Conservation (phyloP, 2,888 invertebrate genomes). For the Melikaiella ostensackeni region DNA sequence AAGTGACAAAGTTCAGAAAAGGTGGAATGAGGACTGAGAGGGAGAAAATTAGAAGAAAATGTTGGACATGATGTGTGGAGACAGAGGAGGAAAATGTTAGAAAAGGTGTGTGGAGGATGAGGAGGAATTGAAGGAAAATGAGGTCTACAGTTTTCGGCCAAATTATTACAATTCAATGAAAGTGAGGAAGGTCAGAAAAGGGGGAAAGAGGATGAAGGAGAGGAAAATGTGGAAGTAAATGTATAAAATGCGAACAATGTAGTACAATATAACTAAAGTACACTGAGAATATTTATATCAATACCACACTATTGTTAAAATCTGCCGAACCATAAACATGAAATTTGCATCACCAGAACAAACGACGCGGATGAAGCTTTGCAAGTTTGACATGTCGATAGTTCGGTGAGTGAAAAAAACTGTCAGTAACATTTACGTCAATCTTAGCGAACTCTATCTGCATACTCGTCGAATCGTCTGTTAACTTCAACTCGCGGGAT, state of each 20-base stretch:
- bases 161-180: not conserved
- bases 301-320: not conserved
- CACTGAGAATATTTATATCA: not conserved
- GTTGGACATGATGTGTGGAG: no score
- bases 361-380: conserved; percentile 5
- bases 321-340: not conserved
- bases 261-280: not conserved
- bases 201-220: no score
- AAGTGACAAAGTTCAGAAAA: no score
- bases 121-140: no score
- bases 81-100: no score
- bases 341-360: not conserved
- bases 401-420: conserved; percentile 33
- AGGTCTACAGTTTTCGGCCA: not conserved
- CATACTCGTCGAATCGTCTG: conserved; percentile 37
- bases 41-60: no score
- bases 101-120: no score
- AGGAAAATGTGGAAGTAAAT: no score
- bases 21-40: no score
- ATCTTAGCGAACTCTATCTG: conserved; percentile 28
- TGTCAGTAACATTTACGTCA: conserved; percentile 28
- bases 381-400: conserved; percentile 8
- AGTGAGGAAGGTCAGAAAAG: no score
- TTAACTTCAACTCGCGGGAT: conserved; percentile 34
- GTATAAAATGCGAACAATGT: no score